Evolutionary conservation across 2,888 invertebrate species (phyloP).

Genomic region (Alviniconcha strummeri): DNA sequence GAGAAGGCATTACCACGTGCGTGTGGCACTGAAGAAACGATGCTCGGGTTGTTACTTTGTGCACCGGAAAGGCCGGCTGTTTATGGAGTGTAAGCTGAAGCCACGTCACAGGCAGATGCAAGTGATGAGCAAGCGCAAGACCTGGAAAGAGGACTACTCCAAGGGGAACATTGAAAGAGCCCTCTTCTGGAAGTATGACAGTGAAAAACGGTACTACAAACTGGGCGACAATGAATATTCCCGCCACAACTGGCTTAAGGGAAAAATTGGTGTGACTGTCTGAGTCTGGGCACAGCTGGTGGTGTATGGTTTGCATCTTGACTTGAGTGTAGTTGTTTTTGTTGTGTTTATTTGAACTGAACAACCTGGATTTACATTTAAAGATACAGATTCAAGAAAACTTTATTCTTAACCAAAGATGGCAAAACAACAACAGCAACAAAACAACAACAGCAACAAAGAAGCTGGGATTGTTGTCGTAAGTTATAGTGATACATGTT

Average conservation of each 20-base stretch:
- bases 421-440: no score
- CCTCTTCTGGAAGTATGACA: conserved; percentile 48
- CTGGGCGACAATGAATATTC: conserved; percentile 47
- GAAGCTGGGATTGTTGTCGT: no score
- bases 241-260: conserved; percentile 56
- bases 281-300: conserved; percentile 14
- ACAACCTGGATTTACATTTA: no score
- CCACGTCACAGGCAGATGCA: conserved; percentile 71
- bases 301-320: no score
- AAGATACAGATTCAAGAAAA: no score
- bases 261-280: conserved; percentile 53
- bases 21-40: conserved; percentile 53
- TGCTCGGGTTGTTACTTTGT: conserved; percentile 69
- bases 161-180: conserved; percentile 47
- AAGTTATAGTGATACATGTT: no score
- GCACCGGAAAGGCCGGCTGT: conserved; percentile 57
- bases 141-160: conserved; percentile 60
- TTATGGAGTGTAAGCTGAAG: conserved; percentile 68
- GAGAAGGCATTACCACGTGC: conserved; percentile 59
- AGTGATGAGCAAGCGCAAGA: conserved; percentile 46
- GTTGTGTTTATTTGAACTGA: no score
- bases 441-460: no score
- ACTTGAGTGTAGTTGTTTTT: no score
- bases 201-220: conserved; percentile 44
- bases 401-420: no score